These are phyloP conservation scores for Drosophila ezoana DNA, from an alignment of 2,888 invertebrate species.

Conservation along the genomic window DNA sequence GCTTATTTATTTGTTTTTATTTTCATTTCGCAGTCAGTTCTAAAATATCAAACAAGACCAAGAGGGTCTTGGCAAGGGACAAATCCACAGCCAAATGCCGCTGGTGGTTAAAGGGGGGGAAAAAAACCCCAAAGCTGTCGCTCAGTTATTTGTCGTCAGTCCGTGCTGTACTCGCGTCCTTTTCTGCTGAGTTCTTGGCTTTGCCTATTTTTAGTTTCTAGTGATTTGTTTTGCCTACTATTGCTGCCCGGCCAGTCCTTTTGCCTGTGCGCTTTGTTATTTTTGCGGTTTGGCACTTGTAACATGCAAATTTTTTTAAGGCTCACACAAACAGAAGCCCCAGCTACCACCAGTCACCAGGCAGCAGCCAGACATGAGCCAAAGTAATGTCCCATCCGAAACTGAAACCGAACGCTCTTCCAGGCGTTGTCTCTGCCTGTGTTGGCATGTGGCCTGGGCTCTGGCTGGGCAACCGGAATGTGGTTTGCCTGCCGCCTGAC, in stretches of 20 bases:
- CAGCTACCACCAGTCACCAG: neutral
- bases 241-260: conserved; percentile 29
- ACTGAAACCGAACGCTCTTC: conserved; percentile 56
- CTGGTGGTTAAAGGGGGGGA: conserved; percentile 42
- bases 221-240: conserved; percentile 70
- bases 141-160: conserved; percentile 43
- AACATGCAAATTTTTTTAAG: conserved; percentile 62
- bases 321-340: conserved; percentile 31
- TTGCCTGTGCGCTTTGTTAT: conserved; percentile 56
- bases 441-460: conserved; percentile 30
- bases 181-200: conserved; percentile 38
- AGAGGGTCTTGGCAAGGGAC: conserved; percentile 9
- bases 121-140: conserved; percentile 38
- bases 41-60: conserved; percentile 50
- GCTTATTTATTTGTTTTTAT: conserved; percentile 65
- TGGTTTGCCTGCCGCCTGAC: conserved; percentile 36
- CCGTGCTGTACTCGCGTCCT: conserved; percentile 12
- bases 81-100: conserved; percentile 54
- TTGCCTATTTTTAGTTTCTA: conserved; percentile 69
- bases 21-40: conserved; percentile 48
- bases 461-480: conserved; percentile 18
- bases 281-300: conserved; percentile 76
- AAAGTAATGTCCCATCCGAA: conserved; percentile 50
- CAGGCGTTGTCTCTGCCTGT: conserved; percentile 16
- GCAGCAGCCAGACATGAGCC: conserved; percentile 33